A percentile compares a stretch with the other conserved stretches of the same genome.
These are phyloP conservation scores for Philhelius pedissequus DNA, from an alignment of 2,888 invertebrate species.

Conservation along the genomic window DNA sequence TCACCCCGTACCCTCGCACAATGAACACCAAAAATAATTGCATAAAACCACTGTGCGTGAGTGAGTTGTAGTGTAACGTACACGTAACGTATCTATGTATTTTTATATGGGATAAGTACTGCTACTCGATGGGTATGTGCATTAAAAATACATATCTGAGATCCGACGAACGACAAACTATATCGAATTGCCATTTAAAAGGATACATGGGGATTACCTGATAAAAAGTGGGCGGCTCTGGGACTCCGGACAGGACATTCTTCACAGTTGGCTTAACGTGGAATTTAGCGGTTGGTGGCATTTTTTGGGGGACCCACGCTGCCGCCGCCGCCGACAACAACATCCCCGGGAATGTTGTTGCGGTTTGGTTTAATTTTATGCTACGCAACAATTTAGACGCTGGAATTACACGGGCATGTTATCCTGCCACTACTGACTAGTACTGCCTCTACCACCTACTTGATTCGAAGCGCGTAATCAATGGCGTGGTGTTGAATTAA, in stretches of 20 bases:
- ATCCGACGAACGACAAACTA: constrained; percentile 65
- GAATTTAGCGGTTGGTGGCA: constrained; percentile 58
- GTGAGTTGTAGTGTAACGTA: constrained; percentile 28
- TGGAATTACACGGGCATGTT: constrained; percentile 40
- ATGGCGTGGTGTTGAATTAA: constrained; percentile 66
- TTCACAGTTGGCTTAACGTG: constrained; percentile 67
- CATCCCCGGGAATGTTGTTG: constrained; percentile 62
- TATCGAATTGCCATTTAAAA: constrained; percentile 67
- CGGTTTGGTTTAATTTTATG: constrained; percentile 67
- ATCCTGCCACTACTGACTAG: not conserved
- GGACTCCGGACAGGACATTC: constrained; percentile 40
- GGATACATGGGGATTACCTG: constrained; percentile 67
- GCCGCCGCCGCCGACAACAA: constrained; percentile 26
- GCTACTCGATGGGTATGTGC: constrained; percentile 23
- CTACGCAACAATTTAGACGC: constrained; percentile 67
- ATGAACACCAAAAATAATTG: constrained; percentile 62
- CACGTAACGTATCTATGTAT: not conserved
- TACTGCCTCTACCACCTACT: not conserved
- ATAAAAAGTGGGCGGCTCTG: constrained; percentile 58
- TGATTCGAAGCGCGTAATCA: constrained; percentile 28
- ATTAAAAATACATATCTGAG: constrained; percentile 67
- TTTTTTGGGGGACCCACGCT: not conserved
- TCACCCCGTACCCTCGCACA: not conserved
- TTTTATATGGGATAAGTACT: constrained; percentile 3
- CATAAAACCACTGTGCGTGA: constrained; percentile 66